phyloP scores from a whole-genome alignment of 2,888 invertebrate species.

The Nycteola revayana region DNA sequence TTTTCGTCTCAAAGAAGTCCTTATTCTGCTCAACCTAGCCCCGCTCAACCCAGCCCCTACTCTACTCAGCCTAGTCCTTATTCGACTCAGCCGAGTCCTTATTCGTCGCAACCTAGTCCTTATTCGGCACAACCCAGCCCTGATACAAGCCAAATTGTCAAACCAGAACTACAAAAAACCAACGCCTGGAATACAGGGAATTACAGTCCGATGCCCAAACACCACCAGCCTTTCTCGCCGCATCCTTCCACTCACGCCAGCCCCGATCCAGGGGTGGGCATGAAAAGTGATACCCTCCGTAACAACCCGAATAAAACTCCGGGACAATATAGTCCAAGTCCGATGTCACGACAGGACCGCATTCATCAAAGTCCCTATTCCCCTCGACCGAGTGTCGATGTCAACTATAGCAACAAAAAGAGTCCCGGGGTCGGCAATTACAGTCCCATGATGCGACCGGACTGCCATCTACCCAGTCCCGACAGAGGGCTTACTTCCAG shows the following conservation, averaged over 20 bases:
- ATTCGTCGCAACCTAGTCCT: slow-evolving; percentile 74
- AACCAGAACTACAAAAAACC: slow-evolving; percentile 64
- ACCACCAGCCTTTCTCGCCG: slow-evolving; percentile 71
- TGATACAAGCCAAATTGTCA: slow-evolving; percentile 74
- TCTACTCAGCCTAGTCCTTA: slow-evolving; percentile 73
- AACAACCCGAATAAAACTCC: slow-evolving; percentile 62
- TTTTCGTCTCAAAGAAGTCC: slow-evolving; percentile 75
- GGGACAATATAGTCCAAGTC: slow-evolving; percentile 64
- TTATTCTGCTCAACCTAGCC: slow-evolving; percentile 72
- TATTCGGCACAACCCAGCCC: slow-evolving; percentile 75
- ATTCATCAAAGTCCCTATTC: slow-evolving; percentile 70
- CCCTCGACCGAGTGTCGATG: slow-evolving; percentile 67
- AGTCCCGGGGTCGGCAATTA: slow-evolving; percentile 69
- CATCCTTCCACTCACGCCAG: slow-evolving; percentile 71
- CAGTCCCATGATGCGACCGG: slow-evolving; percentile 69
- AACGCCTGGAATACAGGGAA: slow-evolving; percentile 72
- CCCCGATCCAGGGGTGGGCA: slow-evolving; percentile 64
- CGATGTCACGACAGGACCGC: slow-evolving; percentile 68
- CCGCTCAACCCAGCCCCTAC: slow-evolving; percentile 74
- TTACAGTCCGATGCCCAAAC: slow-evolving; percentile 75
- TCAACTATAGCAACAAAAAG: slow-evolving; percentile 58
- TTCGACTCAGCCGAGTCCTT: slow-evolving; percentile 71
- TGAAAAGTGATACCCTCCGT: slow-evolving; percentile 57
- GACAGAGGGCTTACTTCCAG: slow-evolving; percentile 54
- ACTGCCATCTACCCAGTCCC: slow-evolving; percentile 67